Conservation (phyloP, 2,113 vertebrate genomes). For the Motacilla tschutschensis region DNA sequence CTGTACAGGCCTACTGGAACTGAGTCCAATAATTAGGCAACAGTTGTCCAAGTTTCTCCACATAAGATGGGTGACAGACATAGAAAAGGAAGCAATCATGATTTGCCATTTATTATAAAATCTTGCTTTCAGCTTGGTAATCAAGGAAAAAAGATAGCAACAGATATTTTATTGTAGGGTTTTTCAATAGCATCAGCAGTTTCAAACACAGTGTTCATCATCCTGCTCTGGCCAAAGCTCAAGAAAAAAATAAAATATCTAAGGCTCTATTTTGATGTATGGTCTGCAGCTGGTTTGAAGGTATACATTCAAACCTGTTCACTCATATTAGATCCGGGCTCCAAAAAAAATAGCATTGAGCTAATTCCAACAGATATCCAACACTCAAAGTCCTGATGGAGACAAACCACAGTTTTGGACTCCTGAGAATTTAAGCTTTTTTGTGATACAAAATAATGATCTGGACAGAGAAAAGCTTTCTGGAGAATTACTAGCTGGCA, state of each 20-base stretch:
- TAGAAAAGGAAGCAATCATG: conserved; percentile 44
- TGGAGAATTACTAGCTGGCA: not conserved
- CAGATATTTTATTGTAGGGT: conserved; percentile 34
- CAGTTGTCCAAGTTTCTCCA: conserved; percentile 13
- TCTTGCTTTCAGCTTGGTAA: conserved; percentile 54
- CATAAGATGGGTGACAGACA: conserved; percentile 24
- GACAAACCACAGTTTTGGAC: not conserved
- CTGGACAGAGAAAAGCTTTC: not conserved
- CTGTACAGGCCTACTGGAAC: not conserved
- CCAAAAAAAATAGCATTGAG: not conserved
- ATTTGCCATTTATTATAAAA: conserved; percentile 64
- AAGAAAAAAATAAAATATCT: conserved; percentile 63
- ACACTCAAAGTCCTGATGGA: not conserved
- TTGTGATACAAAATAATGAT: not conserved
- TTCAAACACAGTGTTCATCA: conserved; percentile 66
- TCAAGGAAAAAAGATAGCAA: conserved; percentile 54
- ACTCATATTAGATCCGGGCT: not conserved
- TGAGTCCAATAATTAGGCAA: not conserved
- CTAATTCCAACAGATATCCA: not conserved
- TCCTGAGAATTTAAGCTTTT: not conserved
- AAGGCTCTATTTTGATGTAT: conserved; percentile 58
- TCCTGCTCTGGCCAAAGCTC: conserved; percentile 33
- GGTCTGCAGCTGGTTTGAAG: conserved; percentile 29
- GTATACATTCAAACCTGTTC: not conserved
- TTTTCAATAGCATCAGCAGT: conserved; percentile 62